Percentiles rank a stretch among this genome's conserved stretches.
Conservation (phyloP, 2,888 invertebrate species). For the Xylota sylvarum region DNA sequence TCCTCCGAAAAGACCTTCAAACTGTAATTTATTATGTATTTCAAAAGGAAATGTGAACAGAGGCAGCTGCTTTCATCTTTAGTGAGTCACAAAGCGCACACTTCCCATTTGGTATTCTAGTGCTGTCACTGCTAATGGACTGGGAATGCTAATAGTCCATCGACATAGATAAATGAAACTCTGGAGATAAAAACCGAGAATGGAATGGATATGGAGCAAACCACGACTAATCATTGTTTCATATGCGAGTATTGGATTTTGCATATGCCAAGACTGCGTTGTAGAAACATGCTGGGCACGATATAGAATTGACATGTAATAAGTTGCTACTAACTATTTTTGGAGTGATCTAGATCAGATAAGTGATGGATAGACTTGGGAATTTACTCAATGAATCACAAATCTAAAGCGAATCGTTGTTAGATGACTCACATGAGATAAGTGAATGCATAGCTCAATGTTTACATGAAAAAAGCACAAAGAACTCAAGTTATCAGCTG, state of each 20-base stretch:
- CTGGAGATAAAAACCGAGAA: slow-evolving; percentile 9
- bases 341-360: slow-evolving; percentile 35
- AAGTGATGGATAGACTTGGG: background rate
- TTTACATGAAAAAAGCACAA: background rate
- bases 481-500: background rate
- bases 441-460: background rate
- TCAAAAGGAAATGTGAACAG: slow-evolving; percentile 12
- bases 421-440: background rate
- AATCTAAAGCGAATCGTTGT: background rate
- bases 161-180: slow-evolving; percentile 65
- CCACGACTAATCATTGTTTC: slow-evolving; percentile 47
- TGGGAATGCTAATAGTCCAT: slow-evolving; percentile 68
- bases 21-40: slow-evolving; percentile 29
- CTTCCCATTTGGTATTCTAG: slow-evolving; percentile 51
- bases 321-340: slow-evolving; percentile 29
- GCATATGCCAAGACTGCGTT: slow-evolving; percentile 30
- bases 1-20: slow-evolving; percentile 28
- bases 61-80: slow-evolving; percentile 45
- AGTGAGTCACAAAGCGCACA: slow-evolving; percentile 47
- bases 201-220: slow-evolving; percentile 37
- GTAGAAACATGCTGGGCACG: slow-evolving; percentile 14
- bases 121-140: slow-evolving; percentile 60
- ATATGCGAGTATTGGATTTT: slow-evolving; percentile 24
- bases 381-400: slow-evolving; percentile 1
- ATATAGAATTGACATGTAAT: slow-evolving; percentile 34